Conservation (phyloP, 2,113 vertebrate species). For the Brachyistius frenatus region DNA sequence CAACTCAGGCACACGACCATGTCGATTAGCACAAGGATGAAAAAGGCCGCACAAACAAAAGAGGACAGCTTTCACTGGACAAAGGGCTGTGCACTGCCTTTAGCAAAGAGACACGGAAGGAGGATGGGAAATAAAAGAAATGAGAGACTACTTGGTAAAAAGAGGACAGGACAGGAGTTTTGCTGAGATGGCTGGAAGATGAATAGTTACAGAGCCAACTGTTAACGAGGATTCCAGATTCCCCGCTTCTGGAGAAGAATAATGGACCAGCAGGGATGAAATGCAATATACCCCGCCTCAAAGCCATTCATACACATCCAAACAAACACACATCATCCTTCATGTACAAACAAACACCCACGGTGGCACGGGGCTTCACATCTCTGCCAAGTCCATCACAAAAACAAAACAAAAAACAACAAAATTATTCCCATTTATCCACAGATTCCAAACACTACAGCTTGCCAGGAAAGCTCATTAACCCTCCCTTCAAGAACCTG, state of each 20-base stretch:
- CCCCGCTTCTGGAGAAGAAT: slow-evolving; percentile 62
- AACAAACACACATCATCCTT: slow-evolving; percentile 47
- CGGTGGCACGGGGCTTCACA: slow-evolving; percentile 68
- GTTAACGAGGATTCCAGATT: slow-evolving; percentile 65
- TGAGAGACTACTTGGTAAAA: slow-evolving; percentile 63
- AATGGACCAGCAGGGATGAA: slow-evolving; percentile 68
- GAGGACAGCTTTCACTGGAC: slow-evolving; percentile 78
- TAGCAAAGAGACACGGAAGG: slow-evolving; percentile 77
- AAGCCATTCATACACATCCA: slow-evolving; percentile 65
- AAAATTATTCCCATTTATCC: slow-evolving; percentile 81
- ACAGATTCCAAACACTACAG: slow-evolving; percentile 70
- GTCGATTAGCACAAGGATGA: slow-evolving; percentile 84
- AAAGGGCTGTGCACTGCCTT: slow-evolving; percentile 79
- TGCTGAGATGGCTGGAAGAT: slow-evolving; percentile 64
- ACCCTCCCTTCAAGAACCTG: slow-evolving; percentile 77
- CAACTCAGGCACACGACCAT: slow-evolving; percentile 84
- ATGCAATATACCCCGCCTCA: slow-evolving; percentile 61
- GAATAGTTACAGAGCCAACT: slow-evolving; percentile 65
- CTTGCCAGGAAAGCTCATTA: slow-evolving; percentile 86
- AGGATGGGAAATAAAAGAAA: slow-evolving; percentile 68
- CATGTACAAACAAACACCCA: slow-evolving; percentile 57
- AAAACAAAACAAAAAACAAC: slow-evolving; percentile 56
- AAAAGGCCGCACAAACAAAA: slow-evolving; percentile 82
- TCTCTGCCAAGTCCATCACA: slow-evolving; percentile 73
- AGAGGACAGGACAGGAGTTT: slow-evolving; percentile 72